phyloP scores from a whole-genome alignment of 2,797 vertebrate species.

The Sebastes matsubarae region DNA sequence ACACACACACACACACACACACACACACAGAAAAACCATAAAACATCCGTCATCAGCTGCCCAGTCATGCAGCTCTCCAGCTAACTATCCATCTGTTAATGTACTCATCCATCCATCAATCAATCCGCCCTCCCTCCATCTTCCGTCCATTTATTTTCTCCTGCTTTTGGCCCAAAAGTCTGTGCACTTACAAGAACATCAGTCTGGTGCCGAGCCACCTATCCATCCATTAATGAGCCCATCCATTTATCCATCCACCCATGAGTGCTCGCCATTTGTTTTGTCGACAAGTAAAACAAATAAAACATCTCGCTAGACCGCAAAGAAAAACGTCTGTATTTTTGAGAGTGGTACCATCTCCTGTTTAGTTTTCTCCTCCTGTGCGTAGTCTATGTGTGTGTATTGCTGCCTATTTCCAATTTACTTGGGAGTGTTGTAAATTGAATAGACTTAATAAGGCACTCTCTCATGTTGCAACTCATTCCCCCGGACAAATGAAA shows the following conservation, averaged over 20 bases:
- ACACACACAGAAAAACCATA: not conserved
- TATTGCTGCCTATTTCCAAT: not conserved
- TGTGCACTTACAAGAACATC: constrained; percentile 50
- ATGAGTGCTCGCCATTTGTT: constrained; percentile 34
- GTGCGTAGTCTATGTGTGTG: not conserved
- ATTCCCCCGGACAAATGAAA: not conserved
- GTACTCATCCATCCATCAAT: constrained; percentile 48
- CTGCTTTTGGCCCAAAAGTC: constrained; percentile 44
- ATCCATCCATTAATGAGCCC: constrained; percentile 49
- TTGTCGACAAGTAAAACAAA: constrained; percentile 39
- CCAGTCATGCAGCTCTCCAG: constrained; percentile 15
- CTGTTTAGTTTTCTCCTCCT: not conserved
- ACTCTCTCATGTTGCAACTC: not conserved
- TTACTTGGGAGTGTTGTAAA: not conserved
- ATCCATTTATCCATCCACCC: constrained; percentile 31
- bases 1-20: not conserved
- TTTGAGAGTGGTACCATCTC: not conserved
- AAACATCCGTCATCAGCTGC: constrained; percentile 49
- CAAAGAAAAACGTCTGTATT: not conserved
- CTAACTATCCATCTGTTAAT: constrained; percentile 61
- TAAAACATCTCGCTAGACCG: constrained; percentile 10
- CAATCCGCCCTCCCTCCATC: constrained; percentile 26
- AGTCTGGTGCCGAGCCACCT: constrained; percentile 35
- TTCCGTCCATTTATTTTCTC: constrained; percentile 35
- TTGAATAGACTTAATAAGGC: not conserved